Percentiles rank a stretch among this genome's conserved stretches.
Conservation (phyloP, 2,888 invertebrate genomes). For the Griposia aprilina region DNA sequence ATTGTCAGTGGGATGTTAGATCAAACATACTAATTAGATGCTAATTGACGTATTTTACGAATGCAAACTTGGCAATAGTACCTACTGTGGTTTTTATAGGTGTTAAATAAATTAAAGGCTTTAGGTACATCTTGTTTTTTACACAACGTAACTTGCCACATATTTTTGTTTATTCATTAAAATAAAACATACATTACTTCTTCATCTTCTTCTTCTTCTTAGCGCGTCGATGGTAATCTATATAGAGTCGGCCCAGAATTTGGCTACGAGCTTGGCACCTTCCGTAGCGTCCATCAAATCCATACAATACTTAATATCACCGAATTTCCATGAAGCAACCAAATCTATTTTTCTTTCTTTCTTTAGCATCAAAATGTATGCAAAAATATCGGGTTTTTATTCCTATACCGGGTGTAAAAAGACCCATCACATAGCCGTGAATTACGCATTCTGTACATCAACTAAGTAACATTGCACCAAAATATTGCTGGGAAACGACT, state of each 20-base stretch:
- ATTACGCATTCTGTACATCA: too few species aligned
- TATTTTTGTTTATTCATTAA: neutral
- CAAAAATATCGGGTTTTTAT: neutral
- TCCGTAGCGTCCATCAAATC: too few species aligned
- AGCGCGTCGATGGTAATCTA: too few species aligned
- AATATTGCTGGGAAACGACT: too few species aligned
- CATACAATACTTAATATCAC: too few species aligned
- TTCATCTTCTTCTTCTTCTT: too few species aligned
- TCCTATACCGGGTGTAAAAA: neutral
- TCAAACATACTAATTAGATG: slow-evolving; percentile 28
- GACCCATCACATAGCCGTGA: too few species aligned
- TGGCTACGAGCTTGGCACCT: too few species aligned
- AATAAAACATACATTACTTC: neutral
- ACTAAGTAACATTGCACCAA: too few species aligned
- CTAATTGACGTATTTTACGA: slow-evolving; percentile 19
- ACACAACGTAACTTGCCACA: neutral
- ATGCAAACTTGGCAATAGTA: neutral
- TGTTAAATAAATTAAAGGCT: neutral
- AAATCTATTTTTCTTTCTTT: neutral
- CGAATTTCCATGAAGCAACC: neutral
- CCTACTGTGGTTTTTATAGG: neutral
- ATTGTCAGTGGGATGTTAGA: slow-evolving; percentile 37
- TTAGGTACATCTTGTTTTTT: neutral
- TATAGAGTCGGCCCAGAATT: too few species aligned
- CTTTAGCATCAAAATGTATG: neutral